Conservation (phyloP, 2,113 vertebrate species). For the Butorides virescens region DNA sequence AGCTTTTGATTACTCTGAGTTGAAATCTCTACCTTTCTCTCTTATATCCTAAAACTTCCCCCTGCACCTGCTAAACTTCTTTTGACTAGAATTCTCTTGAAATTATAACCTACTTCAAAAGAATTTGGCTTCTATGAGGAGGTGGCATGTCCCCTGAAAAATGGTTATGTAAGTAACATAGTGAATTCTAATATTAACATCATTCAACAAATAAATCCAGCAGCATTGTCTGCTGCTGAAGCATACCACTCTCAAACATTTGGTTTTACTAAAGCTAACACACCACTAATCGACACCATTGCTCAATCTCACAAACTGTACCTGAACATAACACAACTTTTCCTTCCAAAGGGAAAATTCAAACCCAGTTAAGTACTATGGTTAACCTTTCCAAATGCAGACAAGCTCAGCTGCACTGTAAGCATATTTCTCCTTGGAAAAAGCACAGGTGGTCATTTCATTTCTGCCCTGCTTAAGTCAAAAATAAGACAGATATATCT, state of each 20-base stretch:
- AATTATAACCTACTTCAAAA: background rate
- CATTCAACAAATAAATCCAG: background rate
- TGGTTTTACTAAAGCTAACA: background rate
- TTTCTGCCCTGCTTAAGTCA: background rate
- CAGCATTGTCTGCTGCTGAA: background rate
- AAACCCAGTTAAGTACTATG: background rate
- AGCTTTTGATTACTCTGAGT: background rate
- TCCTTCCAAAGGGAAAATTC: background rate
- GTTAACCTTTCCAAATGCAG: background rate
- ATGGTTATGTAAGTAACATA: fast-evolving
- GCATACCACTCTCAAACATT: background rate
- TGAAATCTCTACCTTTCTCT: background rate
- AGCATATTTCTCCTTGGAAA: background rate
- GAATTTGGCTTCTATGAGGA: background rate
- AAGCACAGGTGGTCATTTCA: background rate
- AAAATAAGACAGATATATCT: background rate
- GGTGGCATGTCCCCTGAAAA: background rate
- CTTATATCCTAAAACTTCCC: background rate
- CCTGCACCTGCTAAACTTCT: background rate
- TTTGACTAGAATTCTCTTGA: background rate
- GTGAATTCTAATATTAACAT: background rate
- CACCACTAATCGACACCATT: background rate
- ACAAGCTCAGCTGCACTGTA: background rate
- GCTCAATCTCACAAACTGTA: background rate
- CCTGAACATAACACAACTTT: background rate